These are phyloP conservation scores for Orthonyx spaldingii DNA, from an alignment of 2,113 vertebrate species.

Conservation along the genomic window DNA sequence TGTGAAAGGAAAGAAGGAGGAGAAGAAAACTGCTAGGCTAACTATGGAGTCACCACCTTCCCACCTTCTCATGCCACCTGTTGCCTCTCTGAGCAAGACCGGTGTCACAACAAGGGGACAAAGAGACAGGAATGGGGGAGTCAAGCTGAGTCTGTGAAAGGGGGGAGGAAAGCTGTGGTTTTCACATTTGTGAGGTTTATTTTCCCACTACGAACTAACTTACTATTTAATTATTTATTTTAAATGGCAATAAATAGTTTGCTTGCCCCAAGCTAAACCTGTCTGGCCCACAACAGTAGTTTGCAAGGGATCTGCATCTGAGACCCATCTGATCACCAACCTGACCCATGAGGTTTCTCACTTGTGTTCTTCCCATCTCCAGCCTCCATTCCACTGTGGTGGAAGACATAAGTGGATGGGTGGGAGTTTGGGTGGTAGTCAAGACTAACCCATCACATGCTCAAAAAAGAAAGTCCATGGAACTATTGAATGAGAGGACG, in stretches of 20 bases:
- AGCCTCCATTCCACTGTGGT: neutral
- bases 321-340: neutral
- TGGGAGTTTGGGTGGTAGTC: neutral
- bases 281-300: neutral
- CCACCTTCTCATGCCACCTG: accelerated
- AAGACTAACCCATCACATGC: neutral
- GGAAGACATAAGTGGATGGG: neutral
- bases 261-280: neutral
- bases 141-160: neutral
- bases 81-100: neutral
- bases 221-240: neutral
- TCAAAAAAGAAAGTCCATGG: neutral
- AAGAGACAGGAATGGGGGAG: neutral
- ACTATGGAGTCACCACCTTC: neutral
- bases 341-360: neutral
- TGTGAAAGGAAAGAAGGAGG: neutral
- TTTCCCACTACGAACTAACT: neutral
- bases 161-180: accelerated
- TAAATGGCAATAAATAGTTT: neutral
- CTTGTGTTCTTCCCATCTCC: neutral
- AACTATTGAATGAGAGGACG: neutral
- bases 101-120: accelerated
- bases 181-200: neutral
- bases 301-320: neutral
- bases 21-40: neutral